Base-by-base conservation (phyloP, 2,113 vertebrate species). In the Tringa solitaria region DNA sequence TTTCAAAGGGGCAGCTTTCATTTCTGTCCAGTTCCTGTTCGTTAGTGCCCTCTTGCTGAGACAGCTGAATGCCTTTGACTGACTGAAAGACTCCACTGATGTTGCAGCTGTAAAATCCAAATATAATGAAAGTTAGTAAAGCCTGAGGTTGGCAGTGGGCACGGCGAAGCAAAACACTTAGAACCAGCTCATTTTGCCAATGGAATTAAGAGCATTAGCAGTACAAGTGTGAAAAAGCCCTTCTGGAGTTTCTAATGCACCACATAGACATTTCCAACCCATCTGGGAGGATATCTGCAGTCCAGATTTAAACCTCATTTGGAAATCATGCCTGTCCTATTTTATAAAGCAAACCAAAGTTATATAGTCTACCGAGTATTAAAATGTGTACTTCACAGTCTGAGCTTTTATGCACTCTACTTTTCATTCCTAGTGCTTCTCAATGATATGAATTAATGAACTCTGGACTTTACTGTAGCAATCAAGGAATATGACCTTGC, bases 241-340 rank as follows among this genome's bases (percentile, higher is more conserved):
- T 95, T 92, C 79, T 95, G 81, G 86, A 95, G 51, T 88, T 93
- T 64, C 90, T 93, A 96, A 95, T 75, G 76, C 59, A 80, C 83
- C 46, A 84, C 87, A 82, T 7, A 94, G 77, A 72, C 14, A n/a
- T 92, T 87, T 89, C 76, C 79, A 95, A 75, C 53, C 78, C 89
- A 90, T 88, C 89, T 94, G 93, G 84, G 85, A 87, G 53, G 67
- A 74, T 91, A 92, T 43, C 72, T 78, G 39, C 46, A 86, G 90
- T 93, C 93, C 91, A 93, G 82, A 93, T 82, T 91, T 91, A 96
- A 97, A 90, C 41, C 69, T 77, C 78, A 82, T 75, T 87, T 97
- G 57, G 89, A 97, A 97, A 85, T 83, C 81, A 63, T 68, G 73
- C 57, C 85, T 96, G 91, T 93, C 89, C 89, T 93, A 19, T 61